Conservation (phyloP, 2,888 invertebrate species). For the Sympetrum striolatum region DNA sequence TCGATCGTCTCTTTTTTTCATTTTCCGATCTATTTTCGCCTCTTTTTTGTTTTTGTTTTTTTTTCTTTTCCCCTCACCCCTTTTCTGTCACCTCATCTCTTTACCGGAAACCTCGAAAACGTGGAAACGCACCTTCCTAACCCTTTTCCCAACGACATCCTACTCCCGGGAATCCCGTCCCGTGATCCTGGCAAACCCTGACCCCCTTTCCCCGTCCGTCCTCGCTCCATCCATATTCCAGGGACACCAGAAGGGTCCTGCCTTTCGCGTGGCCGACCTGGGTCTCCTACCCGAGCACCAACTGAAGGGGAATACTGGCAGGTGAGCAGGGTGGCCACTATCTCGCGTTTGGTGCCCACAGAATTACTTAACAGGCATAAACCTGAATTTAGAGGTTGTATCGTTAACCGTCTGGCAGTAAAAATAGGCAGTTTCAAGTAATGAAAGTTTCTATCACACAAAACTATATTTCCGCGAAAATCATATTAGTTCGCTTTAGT, state of each 20-base stretch:
- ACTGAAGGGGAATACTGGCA: conserved; percentile 97
- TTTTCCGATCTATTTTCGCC: background rate
- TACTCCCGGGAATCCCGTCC: background rate
- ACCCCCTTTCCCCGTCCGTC: background rate
- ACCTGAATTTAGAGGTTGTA: background rate
- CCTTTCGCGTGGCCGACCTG: conserved; percentile 83
- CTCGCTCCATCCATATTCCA: background rate
- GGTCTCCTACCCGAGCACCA: conserved; percentile 98
- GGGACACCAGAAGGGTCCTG: conserved; percentile 34
- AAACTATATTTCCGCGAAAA: background rate
- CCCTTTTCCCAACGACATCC: no score
- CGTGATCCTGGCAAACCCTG: background rate
- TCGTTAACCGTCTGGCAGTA: background rate
- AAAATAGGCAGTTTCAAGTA: background rate
- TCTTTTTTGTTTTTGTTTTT: background rate
- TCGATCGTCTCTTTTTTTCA: background rate
- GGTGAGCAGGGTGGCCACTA: conserved; percentile 67
- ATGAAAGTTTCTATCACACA: background rate
- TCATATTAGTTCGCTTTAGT: background rate
- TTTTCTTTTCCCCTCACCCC: background rate
- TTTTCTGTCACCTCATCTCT: background rate
- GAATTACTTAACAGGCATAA: background rate
- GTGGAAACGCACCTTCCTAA: no score
- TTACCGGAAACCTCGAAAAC: background rate
- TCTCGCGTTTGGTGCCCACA: conserved; percentile 42